Percentiles rank a stretch among this genome's conserved stretches.
phyloP scores from a whole-genome alignment of 2,888 invertebrate species.

The Nomada fucata region DNA sequence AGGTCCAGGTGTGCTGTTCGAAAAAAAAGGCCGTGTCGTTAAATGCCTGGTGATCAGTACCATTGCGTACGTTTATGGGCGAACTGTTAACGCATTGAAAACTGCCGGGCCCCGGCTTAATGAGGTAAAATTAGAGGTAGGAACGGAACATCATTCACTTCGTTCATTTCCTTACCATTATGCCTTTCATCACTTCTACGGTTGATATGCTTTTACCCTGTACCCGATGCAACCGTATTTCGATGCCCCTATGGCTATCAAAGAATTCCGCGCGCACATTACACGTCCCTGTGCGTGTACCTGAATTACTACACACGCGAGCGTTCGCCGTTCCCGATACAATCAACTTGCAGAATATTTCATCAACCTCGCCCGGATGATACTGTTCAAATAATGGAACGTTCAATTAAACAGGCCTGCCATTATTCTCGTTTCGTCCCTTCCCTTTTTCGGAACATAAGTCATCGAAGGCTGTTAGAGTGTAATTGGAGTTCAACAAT shows the following conservation, averaged over 20 bases:
- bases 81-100: not conserved
- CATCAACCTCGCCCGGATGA: not conserved
- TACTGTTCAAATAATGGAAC: not conserved
- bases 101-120: not conserved
- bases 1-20: not conserved
- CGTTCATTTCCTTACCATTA: slow-evolving; percentile 18
- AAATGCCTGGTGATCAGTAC: not conserved
- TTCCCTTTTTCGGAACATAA: not conserved
- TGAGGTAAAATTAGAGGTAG: slow-evolving; percentile 11
- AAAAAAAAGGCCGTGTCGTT: not conserved
- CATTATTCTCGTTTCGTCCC: not conserved
- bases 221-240: not conserved
- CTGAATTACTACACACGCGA: not conserved
- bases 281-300: not conserved
- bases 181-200: slow-evolving; percentile 1
- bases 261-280: not conserved
- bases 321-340: not conserved
- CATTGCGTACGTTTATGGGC: not conserved
- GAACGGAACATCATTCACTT: slow-evolving; percentile 10
- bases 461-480: not conserved
- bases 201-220: too few relatives aligned
- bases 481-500: slow-evolving; percentile 13
- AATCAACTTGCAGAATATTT: not conserved
- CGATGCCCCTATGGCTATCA: not conserved
- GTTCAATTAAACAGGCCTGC: not conserved